phyloP scores from a whole-genome alignment of 2,797 vertebrate species.

The Hyperoplus immaculatus region DNA sequence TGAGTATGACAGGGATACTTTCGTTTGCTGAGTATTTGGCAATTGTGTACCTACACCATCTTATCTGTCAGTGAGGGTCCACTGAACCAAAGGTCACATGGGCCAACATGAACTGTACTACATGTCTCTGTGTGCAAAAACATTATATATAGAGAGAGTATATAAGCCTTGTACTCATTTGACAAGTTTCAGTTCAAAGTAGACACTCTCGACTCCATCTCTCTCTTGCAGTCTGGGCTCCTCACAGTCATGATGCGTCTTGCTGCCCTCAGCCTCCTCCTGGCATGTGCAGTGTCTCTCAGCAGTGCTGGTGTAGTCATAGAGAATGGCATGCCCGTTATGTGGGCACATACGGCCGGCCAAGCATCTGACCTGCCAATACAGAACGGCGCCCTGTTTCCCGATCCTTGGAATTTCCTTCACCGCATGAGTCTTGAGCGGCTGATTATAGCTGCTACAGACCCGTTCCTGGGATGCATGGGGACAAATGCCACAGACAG shows the following conservation, averaged over 20 bases:
- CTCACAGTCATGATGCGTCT: slow-evolving; percentile 46
- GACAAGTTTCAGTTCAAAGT: slow-evolving; percentile 14
- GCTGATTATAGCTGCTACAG: slow-evolving; percentile 82
- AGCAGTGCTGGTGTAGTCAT: slow-evolving; percentile 52
- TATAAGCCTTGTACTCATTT: slow-evolving; percentile 12
- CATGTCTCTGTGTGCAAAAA: neutral
- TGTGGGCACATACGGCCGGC: slow-evolving; percentile 81
- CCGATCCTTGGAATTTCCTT: slow-evolving; percentile 86
- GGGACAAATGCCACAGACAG: slow-evolving; percentile 79
- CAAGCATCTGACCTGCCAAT: slow-evolving; percentile 73
- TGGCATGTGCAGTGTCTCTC: slow-evolving; percentile 57
- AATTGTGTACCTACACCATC: slow-evolving; percentile 9
- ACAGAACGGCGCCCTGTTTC: slow-evolving; percentile 63
- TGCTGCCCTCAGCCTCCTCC: slow-evolving; percentile 36
- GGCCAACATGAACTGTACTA: neutral
- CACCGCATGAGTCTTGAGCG: slow-evolving; percentile 88
- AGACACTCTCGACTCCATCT: neutral
- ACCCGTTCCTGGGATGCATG: slow-evolving; percentile 83
- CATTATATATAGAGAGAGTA: slow-evolving; percentile 10
- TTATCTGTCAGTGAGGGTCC: slow-evolving; percentile 43
- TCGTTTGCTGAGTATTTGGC: neutral
- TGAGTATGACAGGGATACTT: neutral
- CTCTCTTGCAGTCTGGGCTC: neutral
- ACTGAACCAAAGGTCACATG: slow-evolving; percentile 26
- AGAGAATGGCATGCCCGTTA: slow-evolving; percentile 76